Evolutionary conservation across 2,888 invertebrate species (phyloP).

Genomic region (Dendrolimus houi): DNA sequence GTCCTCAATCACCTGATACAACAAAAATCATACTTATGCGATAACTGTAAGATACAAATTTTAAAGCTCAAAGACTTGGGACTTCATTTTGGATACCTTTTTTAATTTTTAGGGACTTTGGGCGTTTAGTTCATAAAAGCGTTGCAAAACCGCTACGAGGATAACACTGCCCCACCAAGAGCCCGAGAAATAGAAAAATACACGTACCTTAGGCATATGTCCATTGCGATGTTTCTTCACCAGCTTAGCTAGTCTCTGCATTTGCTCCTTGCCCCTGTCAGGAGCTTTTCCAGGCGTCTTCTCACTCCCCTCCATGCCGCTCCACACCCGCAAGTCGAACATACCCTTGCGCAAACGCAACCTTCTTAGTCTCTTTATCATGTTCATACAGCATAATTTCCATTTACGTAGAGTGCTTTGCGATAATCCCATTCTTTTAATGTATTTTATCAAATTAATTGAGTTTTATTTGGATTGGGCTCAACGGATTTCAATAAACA

Average conservation of each 20-base stretch:
- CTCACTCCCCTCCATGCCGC: constrained; percentile 87
- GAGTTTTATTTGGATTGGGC: no score
- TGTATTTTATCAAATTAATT: background rate
- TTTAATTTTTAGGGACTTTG: no score
- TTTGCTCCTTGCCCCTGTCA: constrained; percentile 88
- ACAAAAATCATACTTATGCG: no score
- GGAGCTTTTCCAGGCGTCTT: constrained; percentile 92
- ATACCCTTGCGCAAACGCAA: constrained; percentile 77
- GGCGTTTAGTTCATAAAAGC: no score
- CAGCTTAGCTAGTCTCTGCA: constrained; percentile 91
- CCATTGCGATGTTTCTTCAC: constrained; percentile 96
- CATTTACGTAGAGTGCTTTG: constrained; percentile 29
- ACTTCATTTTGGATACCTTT: no score
- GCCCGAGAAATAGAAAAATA: background rate
- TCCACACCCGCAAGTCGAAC: constrained; percentile 95
- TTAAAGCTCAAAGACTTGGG: no score
- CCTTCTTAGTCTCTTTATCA: constrained; percentile 29
- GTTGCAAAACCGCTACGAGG: background rate
- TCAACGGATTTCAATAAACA: no score
- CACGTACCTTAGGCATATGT: constrained; percentile 88
- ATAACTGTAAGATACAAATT: no score
- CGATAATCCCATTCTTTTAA: constrained; percentile 33
- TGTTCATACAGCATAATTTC: constrained; percentile 25
- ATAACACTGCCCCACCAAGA: no score
- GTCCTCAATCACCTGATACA: no score